A percentile compares a stretch with the other conserved stretches of the same genome.
Conservation (phyloP, 1,140 invertebrate genomes). For the Eciton burchellii region DNA sequence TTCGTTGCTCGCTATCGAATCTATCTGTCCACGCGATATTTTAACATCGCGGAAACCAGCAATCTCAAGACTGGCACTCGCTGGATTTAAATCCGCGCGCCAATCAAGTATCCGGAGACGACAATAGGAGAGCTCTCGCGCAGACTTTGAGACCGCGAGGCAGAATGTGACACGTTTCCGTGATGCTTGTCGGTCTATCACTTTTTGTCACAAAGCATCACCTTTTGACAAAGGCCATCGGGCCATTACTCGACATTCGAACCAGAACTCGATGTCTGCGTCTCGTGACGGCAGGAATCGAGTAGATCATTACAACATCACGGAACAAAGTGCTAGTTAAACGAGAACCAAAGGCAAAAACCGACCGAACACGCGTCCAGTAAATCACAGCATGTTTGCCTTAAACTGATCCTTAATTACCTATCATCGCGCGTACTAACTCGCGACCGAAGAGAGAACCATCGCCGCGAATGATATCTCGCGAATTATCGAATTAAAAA, state of each 20-base stretch:
- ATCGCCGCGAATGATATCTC: background rate
- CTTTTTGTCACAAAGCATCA: too few relatives aligned
- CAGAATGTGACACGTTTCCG: too few relatives aligned
- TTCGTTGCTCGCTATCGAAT: slow-evolving; percentile 15
- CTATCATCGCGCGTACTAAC: background rate
- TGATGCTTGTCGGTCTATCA: too few relatives aligned
- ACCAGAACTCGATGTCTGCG: too few relatives aligned
- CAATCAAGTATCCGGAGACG: background rate
- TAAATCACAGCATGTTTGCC: background rate
- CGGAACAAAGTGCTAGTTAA: background rate
- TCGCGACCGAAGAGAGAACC: background rate
- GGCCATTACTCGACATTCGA: too few relatives aligned
- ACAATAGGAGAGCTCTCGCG: background rate
- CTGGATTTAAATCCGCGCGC: background rate
- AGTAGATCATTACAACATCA: background rate
- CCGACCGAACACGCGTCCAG: slow-evolving; percentile 14
- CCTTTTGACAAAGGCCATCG: too few relatives aligned
- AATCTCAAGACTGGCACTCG: background rate
- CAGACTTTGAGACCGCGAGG: background rate
- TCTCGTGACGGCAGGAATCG: too few relatives aligned
- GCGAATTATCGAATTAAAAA: background rate
- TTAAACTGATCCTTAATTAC: background rate
- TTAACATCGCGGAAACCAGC: background rate
- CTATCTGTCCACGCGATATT: background rate
- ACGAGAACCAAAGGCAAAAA: background rate